A percentile compares a stretch with the other conserved stretches of the same genome.
Conservation (phyloP, 2,797 vertebrate species). For the Morus bassanus region DNA sequence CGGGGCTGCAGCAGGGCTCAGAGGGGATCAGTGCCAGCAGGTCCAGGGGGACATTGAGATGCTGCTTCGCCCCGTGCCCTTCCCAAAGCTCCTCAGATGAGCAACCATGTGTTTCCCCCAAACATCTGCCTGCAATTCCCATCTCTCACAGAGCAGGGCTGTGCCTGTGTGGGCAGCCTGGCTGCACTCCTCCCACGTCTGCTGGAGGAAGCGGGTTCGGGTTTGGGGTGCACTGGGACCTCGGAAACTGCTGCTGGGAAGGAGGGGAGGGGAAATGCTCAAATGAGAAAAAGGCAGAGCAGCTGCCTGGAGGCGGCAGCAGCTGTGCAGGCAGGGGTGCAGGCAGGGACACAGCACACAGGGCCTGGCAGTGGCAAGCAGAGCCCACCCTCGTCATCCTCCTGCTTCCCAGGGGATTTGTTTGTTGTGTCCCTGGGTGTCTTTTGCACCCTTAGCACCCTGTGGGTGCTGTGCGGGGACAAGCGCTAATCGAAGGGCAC, state of each 20-base stretch:
- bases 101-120: not conserved
- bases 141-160: not conserved
- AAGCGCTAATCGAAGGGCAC: not conserved
- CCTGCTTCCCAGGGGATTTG: not conserved
- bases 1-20: not conserved
- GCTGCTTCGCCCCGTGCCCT: rapidly evolving
- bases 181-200: not conserved
- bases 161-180: not conserved
- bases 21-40: rapidly evolving
- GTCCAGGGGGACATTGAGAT: rapidly evolving
- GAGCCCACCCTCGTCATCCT: not conserved
- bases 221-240: not conserved
- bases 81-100: not conserved
- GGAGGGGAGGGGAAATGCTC: not conserved
- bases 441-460: not conserved
- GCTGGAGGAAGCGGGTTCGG: not conserved
- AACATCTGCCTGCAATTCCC: constrained; percentile 25
- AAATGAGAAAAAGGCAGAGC: not conserved
- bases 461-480: rapidly evolving
- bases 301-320: not conserved
- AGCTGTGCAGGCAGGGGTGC: not conserved
- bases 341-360: not conserved
- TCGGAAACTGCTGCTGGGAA: not conserved
- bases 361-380: not conserved
- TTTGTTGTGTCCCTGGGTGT: not conserved